Evolutionary conservation across 2,113 vertebrate species (phyloP).

Genomic region (Antechinus flavipes): DNA sequence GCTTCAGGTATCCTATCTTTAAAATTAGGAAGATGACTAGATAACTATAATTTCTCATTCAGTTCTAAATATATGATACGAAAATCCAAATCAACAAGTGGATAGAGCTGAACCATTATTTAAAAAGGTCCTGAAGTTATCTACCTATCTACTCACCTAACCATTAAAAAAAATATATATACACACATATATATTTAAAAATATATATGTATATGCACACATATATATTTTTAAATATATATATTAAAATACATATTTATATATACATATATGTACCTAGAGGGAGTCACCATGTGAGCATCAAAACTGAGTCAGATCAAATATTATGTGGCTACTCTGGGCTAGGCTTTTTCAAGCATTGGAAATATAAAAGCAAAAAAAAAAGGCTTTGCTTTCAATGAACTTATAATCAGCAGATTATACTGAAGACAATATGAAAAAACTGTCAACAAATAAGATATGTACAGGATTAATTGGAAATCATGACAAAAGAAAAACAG

Average conservation of each 20-base stretch:
- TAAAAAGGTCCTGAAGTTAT: background rate
- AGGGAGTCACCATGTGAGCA: background rate
- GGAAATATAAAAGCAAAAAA: background rate
- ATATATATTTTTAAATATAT: too few species aligned
- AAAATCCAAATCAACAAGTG: background rate
- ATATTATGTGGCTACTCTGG: background rate
- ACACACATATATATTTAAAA: background rate
- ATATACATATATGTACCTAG: background rate
- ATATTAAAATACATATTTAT: background rate
- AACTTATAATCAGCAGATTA: background rate
- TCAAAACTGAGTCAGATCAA: background rate
- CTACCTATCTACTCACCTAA: background rate
- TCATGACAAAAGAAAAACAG: background rate
- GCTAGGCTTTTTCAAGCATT: background rate
- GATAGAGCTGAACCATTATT: background rate
- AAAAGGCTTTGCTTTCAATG: background rate
- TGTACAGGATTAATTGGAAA: background rate
- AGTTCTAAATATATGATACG: background rate
- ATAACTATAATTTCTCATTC: background rate
- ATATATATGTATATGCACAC: background rate
- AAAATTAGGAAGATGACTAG: background rate
- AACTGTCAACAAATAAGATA: background rate
- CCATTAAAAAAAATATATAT: background rate
- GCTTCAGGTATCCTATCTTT: background rate
- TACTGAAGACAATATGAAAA: background rate